phyloP scores from a whole-genome alignment of 30 jellyfish, hydroid and myxozoan genomes.

The Chrysaora quinquecirrha region DNA sequence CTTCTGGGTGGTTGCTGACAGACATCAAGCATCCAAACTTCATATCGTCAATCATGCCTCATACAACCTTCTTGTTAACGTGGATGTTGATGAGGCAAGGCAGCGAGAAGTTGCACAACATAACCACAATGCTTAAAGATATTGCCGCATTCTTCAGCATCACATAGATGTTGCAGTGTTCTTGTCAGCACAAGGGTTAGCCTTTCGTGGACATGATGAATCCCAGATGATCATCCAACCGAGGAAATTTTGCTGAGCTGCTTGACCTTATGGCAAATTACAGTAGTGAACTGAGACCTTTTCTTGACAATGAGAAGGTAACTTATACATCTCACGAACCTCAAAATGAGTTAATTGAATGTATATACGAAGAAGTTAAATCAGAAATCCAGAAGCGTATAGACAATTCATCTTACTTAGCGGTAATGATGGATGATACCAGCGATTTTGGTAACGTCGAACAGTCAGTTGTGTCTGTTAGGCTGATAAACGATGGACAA shows the following conservation, averaged over 20 bases:
- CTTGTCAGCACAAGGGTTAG: conserved; percentile 42
- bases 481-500: conserved; percentile 36
- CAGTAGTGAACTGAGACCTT: conserved; percentile 24
- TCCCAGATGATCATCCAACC: conserved; percentile 16
- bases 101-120: conserved; percentile 27
- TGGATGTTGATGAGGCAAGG: conserved; percentile 50
- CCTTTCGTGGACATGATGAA: conserved; percentile 50
- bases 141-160: conserved; percentile 15
- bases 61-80: conserved; percentile 37
- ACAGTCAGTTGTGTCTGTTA: conserved; percentile 61
- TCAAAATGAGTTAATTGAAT: conserved; percentile 40
- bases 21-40: conserved; percentile 37
- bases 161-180: conserved; percentile 28
- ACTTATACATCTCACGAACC: conserved; percentile 52
- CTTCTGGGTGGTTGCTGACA: conserved; percentile 17
- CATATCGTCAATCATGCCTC: conserved; percentile 29
- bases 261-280: conserved; percentile 40
- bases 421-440: conserved; percentile 69
- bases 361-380: conserved; percentile 32
- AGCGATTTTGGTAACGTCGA: conserved; percentile 54
- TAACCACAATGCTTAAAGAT: conserved; percentile 35
- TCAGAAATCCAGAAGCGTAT: conserved; percentile 47
- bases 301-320: not conserved
- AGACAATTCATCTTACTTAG: conserved; percentile 12
- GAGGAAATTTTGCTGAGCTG: conserved; percentile 35